Evolutionary conservation across 2,888 invertebrate genomes (phyloP), one percentile per base, ranked within the genome.

Genomic region (Dendrolimus pini): DNA sequence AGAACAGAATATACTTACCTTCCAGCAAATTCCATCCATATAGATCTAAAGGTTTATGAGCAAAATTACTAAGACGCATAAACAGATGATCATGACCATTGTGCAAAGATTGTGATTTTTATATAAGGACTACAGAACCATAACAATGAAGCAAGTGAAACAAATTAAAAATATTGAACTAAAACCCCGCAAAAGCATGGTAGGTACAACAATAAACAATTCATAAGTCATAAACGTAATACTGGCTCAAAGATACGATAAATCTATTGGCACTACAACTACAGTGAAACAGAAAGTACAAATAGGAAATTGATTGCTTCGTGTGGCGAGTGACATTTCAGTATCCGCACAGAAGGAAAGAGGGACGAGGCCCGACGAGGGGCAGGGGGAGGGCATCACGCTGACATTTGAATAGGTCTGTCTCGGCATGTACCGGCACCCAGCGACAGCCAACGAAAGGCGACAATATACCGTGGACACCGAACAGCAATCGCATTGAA

Each of bases 241-340:
- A 76, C 74, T 65, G 65, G 66, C 66, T 72, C 75, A 78, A 78
- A 74, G 72, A 74, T 76, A 72, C 80, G 78, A 85, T 86, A 85
- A 85, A 85, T 85, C 83, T 80, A 82, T 80, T 82, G 71, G 74
- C 77, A 82, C 76, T 78, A 78, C 79, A 85, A 87, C 83, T 10
- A 12, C 47, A 47, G 9, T 82, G 77, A 76, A 77, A 78, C 80
- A 78, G 77, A 76, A 82, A 79, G 81, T 89, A 89, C 90, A 89
- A 89, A 90, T 90, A 82, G 82, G 89, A 89, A 88, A 90, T 89
- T 90, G 90, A 90, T 90, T 89, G 85, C 89, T 82, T 84, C 86
- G 87, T 86, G 85, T 85, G 85, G 81, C 85, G 80, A 87, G 79
- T 87, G 89, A 89, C 89, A 89, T 89, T 89, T 89, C 81, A 87